Evolutionary conservation across 2,888 invertebrate genomes (phyloP).

Genomic region (Gryllus longicercus): DNA sequence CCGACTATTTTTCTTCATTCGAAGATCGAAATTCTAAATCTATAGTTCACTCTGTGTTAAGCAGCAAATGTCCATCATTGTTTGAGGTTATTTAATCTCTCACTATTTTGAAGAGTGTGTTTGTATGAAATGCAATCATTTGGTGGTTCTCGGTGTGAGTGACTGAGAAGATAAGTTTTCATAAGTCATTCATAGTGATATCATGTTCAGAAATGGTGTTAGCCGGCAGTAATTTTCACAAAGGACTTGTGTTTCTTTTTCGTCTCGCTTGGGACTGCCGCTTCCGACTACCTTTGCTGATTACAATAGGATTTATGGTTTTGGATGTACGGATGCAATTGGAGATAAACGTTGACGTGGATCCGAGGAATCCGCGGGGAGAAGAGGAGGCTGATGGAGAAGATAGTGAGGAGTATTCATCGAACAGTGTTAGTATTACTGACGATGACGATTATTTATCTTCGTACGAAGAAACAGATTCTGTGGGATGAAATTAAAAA

Average conservation of each 20-base stretch:
- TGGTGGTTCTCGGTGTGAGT: too few species aligned
- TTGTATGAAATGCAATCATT: too few species aligned
- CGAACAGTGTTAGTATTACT: background rate
- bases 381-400: conserved; percentile 18
- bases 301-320: conserved; percentile 62
- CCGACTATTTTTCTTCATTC: too few species aligned
- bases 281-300: conserved; percentile 62
- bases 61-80: too few species aligned
- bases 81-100: too few species aligned
- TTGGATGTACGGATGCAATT: conserved; percentile 65
- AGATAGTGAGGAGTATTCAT: background rate
- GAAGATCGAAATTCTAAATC: too few species aligned
- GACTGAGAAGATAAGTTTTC: too few species aligned
- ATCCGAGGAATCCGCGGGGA: conserved; percentile 25
- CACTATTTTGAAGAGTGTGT: too few species aligned
- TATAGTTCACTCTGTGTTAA: too few species aligned
- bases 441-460: background rate
- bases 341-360: conserved; percentile 60
- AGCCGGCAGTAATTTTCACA: conserved; percentile 42
- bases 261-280: conserved; percentile 69
- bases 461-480: background rate
- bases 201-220: background rate
- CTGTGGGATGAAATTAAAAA: background rate
- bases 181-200: too few species aligned
- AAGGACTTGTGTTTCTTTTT: conserved; percentile 62